phyloP scores from a whole-genome alignment of 1,140 invertebrate species.

The Sitophilus oryzae region DNA sequence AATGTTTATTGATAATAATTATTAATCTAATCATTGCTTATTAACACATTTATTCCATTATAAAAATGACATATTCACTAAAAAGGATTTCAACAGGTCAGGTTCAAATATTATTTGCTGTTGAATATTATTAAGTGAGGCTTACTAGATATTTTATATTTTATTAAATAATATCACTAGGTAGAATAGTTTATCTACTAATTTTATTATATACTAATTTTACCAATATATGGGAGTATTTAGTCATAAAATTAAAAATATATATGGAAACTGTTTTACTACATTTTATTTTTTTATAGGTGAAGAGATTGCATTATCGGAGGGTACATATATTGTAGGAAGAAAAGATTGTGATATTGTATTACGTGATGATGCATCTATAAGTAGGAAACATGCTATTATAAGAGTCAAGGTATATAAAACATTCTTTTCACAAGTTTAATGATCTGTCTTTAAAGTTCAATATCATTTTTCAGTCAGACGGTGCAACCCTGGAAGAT shows the following conservation, averaged over 20 bases:
- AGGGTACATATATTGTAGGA: constrained; percentile 22
- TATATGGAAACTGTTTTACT: not conserved
- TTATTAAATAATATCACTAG: too few relatives aligned
- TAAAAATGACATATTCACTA: not conserved
- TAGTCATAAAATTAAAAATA: constrained; percentile 4
- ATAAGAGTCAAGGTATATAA: constrained; percentile 24
- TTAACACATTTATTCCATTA: too few relatives aligned
- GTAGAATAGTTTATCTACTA: too few relatives aligned
- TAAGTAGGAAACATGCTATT: constrained; percentile 29
- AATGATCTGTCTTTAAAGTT: not conserved
- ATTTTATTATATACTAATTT: not conserved
- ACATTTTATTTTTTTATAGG: constrained; percentile 11
- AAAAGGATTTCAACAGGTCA: not conserved
- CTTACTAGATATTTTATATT: not conserved
- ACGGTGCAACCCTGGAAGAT: constrained; percentile 44
- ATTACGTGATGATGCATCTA: constrained; percentile 28
- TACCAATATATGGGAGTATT: constrained; percentile 6
- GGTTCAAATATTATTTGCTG: not conserved
- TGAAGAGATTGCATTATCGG: constrained; percentile 16
- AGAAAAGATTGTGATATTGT: constrained; percentile 32
- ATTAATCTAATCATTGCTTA: too few relatives aligned
- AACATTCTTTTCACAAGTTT: not conserved
- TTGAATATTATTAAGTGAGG: not conserved
- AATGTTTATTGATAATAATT: too few relatives aligned
- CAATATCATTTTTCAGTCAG: constrained; percentile 22